Evolutionary conservation across 1,140 invertebrate species (phyloP).

Genomic region (Solen grandis): DNA sequence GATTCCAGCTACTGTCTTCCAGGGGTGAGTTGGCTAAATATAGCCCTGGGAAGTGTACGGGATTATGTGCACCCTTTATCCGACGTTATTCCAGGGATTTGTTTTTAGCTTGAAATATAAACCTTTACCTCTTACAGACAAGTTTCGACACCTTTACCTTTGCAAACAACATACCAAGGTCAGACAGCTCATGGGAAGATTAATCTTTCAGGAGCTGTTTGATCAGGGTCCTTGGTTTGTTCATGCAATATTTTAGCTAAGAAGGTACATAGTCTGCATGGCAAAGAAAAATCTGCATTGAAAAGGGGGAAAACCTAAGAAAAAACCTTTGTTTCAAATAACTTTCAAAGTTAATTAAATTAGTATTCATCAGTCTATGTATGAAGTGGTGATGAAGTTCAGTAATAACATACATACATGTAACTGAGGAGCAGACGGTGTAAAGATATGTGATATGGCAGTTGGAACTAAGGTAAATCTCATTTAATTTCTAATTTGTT

Average conservation of each 20-base stretch:
- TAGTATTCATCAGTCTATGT: too few relatives aligned
- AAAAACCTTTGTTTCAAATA: too few relatives aligned
- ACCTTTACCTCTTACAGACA: neutral
- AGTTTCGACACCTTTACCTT: neutral
- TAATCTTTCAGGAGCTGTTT: neutral
- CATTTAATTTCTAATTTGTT: neutral
- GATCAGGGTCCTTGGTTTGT: too few relatives aligned
- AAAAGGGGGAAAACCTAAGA: too few relatives aligned
- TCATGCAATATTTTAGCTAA: too few relatives aligned
- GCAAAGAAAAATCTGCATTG: too few relatives aligned
- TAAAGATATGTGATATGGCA: neutral
- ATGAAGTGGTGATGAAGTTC: too few relatives aligned
- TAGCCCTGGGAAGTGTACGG: neutral
- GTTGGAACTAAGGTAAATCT: neutral
- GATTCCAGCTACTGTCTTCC: conserved; percentile 92
- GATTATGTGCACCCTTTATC: neutral
- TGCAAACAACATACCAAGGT: neutral
- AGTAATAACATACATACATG: too few relatives aligned
- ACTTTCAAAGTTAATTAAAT: too few relatives aligned
- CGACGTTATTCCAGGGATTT: neutral
- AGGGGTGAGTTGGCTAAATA: conserved; percentile 79
- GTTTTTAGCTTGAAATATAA: neutral
- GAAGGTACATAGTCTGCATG: too few relatives aligned
- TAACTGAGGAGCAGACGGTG: too few relatives aligned
- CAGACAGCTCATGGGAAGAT: neutral